Base-by-base conservation (phyloP, 2,113 vertebrate species). In the Calidris pygmaea region DNA sequence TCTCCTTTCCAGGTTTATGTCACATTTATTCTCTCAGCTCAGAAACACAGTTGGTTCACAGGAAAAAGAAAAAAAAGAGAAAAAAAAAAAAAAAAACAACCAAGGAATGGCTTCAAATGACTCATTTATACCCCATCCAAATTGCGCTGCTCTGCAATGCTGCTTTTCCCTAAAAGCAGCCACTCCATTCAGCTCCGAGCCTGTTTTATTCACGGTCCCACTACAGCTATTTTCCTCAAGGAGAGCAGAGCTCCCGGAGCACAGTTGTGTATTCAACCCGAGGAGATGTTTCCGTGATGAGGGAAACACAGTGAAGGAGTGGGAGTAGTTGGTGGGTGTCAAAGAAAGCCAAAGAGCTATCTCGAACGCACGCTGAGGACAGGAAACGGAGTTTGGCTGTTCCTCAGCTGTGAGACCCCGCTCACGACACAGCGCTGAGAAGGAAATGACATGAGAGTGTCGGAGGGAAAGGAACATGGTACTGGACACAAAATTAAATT, bases 1-100 rank as follows among this genome's bases (percentile, higher is more conserved):
- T 47, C 90, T 96, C 66, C 83, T 45, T 78, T 95, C 92, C 93
- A 96, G 76, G 86, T 87, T 94, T 95, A 75, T 94, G 90, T 94
- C 96, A 96, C 83, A 92, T 96, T 94, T 70, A 80, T 78, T 94
- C 88, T 84, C 77, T 94, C 94, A 91, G 76, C 94, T 92, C 77
- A 92, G 73, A 96, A 94, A 72, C 70, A 90, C 73, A 90, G 78
- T 95, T 66, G 26, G 45, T 89, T 95, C 78, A 58, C 34, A 60
- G 68, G 41, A 72, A 87, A 58, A 74, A 85, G 50, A 48, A 73
- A n/a, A 48, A 24, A 68, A 88, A 48, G 22, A 7, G 3, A 50
- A 53, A 29, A 29, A 29, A 29, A 53, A 53, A 53, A 53, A 29
- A 29, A 53, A 53, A 53, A 15, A 9, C 50, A 26, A 30, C 53